Evolutionary conservation across 2,113 vertebrate genomes (phyloP).

Genomic region (Conger conger): DNA sequence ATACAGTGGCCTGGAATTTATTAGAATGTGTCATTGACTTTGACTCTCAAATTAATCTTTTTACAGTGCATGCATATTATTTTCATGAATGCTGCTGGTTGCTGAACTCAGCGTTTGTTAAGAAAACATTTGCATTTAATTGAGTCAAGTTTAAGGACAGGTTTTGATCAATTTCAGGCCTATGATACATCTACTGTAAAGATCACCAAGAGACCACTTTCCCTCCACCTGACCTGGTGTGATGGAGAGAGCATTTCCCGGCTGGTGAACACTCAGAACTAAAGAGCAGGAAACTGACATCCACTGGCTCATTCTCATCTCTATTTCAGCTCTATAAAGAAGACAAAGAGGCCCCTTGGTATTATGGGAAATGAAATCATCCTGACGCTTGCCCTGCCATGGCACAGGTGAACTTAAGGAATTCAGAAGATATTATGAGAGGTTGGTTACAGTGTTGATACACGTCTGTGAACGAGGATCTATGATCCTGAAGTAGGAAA

Average conservation of each 20-base stretch:
- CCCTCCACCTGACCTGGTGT: neutral
- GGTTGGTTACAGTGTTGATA: neutral
- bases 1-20: no score
- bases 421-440: neutral
- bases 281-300: neutral
- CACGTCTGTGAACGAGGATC: neutral
- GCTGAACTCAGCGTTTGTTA: no score
- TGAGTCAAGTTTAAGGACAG: no score
- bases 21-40: no score
- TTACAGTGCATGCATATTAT: no score
- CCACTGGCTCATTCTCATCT: neutral
- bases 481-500: no score
- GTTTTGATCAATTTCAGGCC: no score
- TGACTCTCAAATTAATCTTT: no score
- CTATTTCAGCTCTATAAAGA: constrained; percentile 14
- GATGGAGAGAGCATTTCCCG: constrained; percentile 24
- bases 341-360: constrained; percentile 36
- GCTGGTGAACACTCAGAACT: constrained; percentile 8
- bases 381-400: neutral
- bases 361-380: constrained; percentile 31
- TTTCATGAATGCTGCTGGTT: no score
- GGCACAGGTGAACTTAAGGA: neutral
- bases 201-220: neutral
- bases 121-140: no score
- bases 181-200: neutral